Conservation (phyloP, 2,888 invertebrate genomes). For the Drosophila fulvimacula region DNA sequence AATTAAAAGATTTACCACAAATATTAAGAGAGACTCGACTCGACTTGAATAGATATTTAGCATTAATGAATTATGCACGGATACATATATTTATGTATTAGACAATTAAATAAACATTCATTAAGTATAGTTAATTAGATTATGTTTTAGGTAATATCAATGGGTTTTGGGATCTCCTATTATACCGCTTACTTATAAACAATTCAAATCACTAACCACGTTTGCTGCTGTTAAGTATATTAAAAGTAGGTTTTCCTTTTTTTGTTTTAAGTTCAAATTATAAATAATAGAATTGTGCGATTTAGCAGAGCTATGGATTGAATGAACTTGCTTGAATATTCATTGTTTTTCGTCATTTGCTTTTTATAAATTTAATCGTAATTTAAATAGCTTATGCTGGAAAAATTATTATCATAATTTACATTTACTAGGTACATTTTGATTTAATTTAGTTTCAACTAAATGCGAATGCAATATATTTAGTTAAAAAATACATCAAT, state of each 20-base stretch:
- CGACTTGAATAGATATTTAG: slow-evolving; percentile 28
- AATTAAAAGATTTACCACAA: slow-evolving; percentile 48
- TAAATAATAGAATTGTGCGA: slow-evolving; percentile 13
- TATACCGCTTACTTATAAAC: slow-evolving; percentile 66
- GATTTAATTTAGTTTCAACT: slow-evolving; percentile 71
- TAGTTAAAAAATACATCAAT: slow-evolving; percentile 42
- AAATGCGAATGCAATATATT: slow-evolving; percentile 57
- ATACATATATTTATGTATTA: slow-evolving; percentile 2
- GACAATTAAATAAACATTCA: slow-evolving; percentile 47
- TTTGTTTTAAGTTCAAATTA: slow-evolving; percentile 19
- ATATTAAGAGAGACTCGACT: slow-evolving; percentile 16
- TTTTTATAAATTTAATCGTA: slow-evolving; percentile 30
- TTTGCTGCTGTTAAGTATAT: slow-evolving; percentile 70
- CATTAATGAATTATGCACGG: slow-evolving; percentile 16
- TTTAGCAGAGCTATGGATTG: slow-evolving; percentile 16
- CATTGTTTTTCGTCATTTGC: background rate
- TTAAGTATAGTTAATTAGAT: slow-evolving; percentile 32
- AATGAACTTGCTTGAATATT: background rate
- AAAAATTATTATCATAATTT: slow-evolving; percentile 81
- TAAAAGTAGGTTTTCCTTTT: slow-evolving; percentile 12
- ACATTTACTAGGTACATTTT: slow-evolving; percentile 81
- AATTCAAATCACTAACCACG: slow-evolving; percentile 83
- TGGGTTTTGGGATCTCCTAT: slow-evolving; percentile 44
- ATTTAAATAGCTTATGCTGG: slow-evolving; percentile 59
- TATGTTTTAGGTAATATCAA: slow-evolving; percentile 31